Evolutionary conservation across 2,888 invertebrate genomes (phyloP).

Genomic region (Sinodicranocentrus sp.): DNA sequence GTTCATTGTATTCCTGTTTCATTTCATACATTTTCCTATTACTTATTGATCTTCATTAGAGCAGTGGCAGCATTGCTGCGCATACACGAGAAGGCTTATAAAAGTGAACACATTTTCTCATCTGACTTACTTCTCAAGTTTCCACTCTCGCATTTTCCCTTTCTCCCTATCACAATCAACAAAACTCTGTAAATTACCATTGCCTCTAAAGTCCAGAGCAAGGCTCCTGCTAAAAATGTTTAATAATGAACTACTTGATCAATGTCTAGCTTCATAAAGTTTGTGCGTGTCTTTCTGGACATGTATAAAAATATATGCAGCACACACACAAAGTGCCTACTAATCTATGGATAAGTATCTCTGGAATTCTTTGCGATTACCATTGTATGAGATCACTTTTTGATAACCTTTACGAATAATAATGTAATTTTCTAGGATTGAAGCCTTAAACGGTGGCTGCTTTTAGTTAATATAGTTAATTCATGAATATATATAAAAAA

Average conservation of each 20-base stretch:
- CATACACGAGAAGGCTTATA: not conserved
- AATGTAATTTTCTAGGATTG: slow-evolving; percentile 34
- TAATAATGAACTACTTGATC: slow-evolving; percentile 36
- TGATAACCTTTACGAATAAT: slow-evolving; percentile 37
- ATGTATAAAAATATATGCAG: not conserved
- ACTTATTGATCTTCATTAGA: slow-evolving; percentile 55
- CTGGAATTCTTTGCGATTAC: slow-evolving; percentile 27
- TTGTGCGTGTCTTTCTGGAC: not conserved
- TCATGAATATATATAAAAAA: not conserved
- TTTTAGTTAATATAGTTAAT: slow-evolving; percentile 18
- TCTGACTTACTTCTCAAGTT: not conserved
- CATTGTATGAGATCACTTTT: not conserved
- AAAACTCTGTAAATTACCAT: not conserved
- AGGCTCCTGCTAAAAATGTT: slow-evolving; percentile 8
- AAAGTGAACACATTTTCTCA: not conserved
- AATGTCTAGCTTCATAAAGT: slow-evolving; percentile 9
- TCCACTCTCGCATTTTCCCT: not conserved
- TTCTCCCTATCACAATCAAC: slow-evolving; percentile 2
- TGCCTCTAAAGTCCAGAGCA: slow-evolving; percentile 16
- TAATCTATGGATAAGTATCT: slow-evolving; percentile 19
- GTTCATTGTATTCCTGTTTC: slow-evolving; percentile 44
- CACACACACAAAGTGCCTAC: not conserved
- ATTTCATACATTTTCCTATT: slow-evolving; percentile 57
- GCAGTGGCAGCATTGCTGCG: not conserved
- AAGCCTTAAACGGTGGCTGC: slow-evolving; percentile 26